A percentile compares a stretch with the other conserved stretches of the same genome.
Conservation (phyloP, 2,888 invertebrate species). For the Thymelicus acteon region DNA sequence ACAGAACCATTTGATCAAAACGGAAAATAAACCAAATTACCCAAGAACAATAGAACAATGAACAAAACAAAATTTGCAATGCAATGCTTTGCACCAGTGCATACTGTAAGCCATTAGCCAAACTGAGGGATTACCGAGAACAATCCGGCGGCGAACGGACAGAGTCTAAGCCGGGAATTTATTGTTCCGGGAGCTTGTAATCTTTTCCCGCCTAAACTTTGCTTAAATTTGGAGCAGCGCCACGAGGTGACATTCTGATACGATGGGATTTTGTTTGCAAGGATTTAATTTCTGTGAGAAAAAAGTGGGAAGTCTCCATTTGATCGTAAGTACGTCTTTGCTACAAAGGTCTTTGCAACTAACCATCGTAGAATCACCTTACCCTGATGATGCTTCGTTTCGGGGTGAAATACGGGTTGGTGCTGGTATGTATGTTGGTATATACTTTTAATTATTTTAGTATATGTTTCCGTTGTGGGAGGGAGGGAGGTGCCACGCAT, state of each 20-base stretch:
- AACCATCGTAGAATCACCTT: too few relatives aligned
- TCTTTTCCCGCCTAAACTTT: constrained; percentile 24
- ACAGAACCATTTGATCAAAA: too few relatives aligned
- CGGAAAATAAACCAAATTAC: constrained; percentile 15
- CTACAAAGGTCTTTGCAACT: too few relatives aligned
- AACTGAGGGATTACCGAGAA: constrained; percentile 52
- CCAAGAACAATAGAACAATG: constrained; percentile 16
- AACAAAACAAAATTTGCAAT: constrained; percentile 22
- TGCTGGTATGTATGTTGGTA: too few relatives aligned
- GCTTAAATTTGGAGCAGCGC: constrained; percentile 19
- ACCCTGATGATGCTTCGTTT: too few relatives aligned
- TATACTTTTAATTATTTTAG: too few relatives aligned
- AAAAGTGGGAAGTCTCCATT: too few relatives aligned
- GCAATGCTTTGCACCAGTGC: constrained; percentile 23
- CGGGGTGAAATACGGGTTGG: too few relatives aligned
- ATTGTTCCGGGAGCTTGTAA: constrained; percentile 40
- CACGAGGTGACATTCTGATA: background rate
- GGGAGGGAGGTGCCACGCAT: too few relatives aligned
- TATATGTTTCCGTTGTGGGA: too few relatives aligned
- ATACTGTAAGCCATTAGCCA: constrained; percentile 48
- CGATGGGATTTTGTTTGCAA: background rate
- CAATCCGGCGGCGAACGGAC: constrained; percentile 49
- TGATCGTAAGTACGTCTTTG: too few relatives aligned
- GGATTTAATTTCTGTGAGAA: background rate
- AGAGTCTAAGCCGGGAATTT: constrained; percentile 52